These are phyloP conservation scores for Prionace glauca DNA, from an alignment of 2,797 vertebrate species.

Conservation along the genomic window DNA sequence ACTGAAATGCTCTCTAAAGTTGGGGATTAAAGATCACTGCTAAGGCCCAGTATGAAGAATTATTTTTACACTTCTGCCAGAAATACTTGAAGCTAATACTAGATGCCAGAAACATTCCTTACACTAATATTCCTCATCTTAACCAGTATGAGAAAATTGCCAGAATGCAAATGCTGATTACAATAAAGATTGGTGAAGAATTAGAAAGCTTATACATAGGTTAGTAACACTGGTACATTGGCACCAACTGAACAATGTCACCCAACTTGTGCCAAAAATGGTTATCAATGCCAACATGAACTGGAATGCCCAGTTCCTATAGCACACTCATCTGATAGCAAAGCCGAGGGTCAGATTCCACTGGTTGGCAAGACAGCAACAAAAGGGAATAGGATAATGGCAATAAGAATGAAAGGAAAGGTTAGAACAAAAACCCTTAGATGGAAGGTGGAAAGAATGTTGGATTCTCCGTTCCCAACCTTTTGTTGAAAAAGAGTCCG, in stretches of 20 bases:
- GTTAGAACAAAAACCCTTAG: neutral
- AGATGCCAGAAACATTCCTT: neutral
- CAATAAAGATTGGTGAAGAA: neutral
- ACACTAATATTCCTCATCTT: neutral
- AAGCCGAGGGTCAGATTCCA: neutral
- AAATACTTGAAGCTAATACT: neutral
- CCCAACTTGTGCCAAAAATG: neutral
- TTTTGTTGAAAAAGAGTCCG: neutral
- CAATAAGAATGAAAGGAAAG: neutral
- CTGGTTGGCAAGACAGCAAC: neutral
- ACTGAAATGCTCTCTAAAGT: neutral
- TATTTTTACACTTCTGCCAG: neutral
- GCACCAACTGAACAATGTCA: neutral
- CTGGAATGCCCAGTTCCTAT: neutral
- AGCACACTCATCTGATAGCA: neutral
- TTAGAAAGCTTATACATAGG: neutral
- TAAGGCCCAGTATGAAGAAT: neutral
- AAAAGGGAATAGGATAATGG: neutral
- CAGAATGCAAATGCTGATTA: neutral
- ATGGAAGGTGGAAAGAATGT: neutral
- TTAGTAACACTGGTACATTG: neutral
- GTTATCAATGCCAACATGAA: neutral
- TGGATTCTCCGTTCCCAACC: neutral
- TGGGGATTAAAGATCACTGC: neutral
- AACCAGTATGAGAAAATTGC: neutral